phyloP scores from a whole-genome alignment of 2,113 vertebrate species.

The Chloebia gouldiae region DNA sequence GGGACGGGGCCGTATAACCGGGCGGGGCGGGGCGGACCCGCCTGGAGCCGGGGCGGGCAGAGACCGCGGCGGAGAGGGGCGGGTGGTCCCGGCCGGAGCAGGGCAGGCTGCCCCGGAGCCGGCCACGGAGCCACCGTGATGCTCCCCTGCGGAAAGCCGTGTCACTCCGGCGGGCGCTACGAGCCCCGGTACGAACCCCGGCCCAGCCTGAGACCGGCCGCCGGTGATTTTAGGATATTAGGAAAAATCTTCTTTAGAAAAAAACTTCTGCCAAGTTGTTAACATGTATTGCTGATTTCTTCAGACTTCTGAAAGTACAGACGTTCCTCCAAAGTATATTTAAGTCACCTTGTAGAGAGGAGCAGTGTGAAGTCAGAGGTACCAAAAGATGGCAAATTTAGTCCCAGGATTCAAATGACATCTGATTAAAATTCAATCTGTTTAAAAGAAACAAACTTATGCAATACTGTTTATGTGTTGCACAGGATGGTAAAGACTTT shows the following conservation, averaged over 20 bases:
- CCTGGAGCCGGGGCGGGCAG: background rate
- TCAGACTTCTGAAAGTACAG: background rate
- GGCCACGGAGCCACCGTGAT: rapidly evolving
- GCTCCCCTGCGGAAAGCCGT: background rate
- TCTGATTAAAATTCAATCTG: background rate
- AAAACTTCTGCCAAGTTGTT: background rate
- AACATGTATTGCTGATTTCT: background rate
- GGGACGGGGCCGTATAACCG: background rate
- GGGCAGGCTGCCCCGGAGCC: background rate
- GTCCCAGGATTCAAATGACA: background rate
- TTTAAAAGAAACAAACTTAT: background rate
- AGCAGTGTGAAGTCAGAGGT: background rate
- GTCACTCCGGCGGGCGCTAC: rapidly evolving
- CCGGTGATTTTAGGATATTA: too few relatives aligned
- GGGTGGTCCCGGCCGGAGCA: background rate
- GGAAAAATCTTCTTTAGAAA: background rate
- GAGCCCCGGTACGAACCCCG: background rate
- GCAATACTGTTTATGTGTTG: background rate
- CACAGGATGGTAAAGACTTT: background rate
- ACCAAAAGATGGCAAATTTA: background rate
- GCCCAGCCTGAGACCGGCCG: background rate
- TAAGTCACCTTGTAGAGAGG: background rate
- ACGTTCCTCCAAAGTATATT: background rate
- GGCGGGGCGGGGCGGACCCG: background rate
- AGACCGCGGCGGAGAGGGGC: background rate